Percentiles rank a stretch among this genome's conserved stretches.
These are phyloP conservation scores for Nymphalis io DNA, from an alignment of 1,140 invertebrate genomes.

Conservation along the genomic window DNA sequence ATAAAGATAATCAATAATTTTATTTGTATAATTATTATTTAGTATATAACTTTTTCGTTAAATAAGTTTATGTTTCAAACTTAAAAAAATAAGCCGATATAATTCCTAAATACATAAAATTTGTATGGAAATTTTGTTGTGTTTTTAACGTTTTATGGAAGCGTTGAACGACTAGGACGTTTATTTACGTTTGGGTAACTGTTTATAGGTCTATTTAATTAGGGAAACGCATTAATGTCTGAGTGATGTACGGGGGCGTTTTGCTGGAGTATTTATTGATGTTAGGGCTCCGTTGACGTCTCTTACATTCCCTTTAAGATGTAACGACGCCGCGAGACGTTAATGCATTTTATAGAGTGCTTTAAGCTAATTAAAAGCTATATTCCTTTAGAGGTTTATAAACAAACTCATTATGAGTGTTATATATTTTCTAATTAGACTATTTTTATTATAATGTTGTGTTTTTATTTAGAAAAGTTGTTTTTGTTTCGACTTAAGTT, in stretches of 20 bases:
- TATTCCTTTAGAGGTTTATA: constrained; percentile 41
- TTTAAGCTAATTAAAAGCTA: constrained; percentile 46
- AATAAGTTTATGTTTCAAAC: background rate
- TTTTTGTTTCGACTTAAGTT: background rate
- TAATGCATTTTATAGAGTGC: constrained; percentile 47
- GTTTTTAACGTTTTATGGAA: constrained; percentile 9
- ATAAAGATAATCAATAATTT: background rate
- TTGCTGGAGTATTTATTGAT: constrained; percentile 47
- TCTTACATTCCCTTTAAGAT: constrained; percentile 35
- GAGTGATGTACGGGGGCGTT: constrained; percentile 38
- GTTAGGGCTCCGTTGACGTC: constrained; percentile 47
- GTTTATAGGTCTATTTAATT: constrained; percentile 54
- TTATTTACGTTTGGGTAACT: constrained; percentile 56
- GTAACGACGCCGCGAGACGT: constrained; percentile 26
- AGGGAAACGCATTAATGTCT: constrained; percentile 43
- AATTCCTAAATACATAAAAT: background rate
- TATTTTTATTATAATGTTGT: background rate
- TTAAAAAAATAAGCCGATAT: background rate
- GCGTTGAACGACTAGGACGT: constrained; percentile 30
- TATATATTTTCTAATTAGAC: constrained; percentile 1
- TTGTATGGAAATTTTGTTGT: constrained; percentile 5
- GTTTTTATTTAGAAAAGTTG: background rate
- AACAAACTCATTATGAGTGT: constrained; percentile 32
- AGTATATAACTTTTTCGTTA: background rate
- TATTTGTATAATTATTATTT: background rate